Conservation (phyloP, 2,888 invertebrate species). For the Mylabris sibirica region DNA sequence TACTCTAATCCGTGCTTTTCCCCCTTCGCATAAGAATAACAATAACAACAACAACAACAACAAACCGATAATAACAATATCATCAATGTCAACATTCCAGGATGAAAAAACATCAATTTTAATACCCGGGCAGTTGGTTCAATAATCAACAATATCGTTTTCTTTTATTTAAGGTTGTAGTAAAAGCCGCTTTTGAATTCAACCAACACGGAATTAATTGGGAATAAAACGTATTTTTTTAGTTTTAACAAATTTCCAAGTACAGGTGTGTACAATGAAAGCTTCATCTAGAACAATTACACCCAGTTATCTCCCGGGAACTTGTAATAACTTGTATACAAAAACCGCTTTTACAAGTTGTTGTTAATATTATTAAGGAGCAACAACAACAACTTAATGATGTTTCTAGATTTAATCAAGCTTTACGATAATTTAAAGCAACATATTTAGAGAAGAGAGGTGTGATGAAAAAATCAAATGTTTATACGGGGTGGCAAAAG, state of each 20-base stretch:
- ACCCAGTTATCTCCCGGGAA: neutral
- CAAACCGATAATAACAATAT: neutral
- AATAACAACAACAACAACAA: neutral
- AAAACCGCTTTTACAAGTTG: neutral
- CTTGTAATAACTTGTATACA: neutral
- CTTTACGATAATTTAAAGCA: neutral
- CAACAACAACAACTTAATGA: neutral
- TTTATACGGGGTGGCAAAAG: neutral
- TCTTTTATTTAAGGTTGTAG: no score
- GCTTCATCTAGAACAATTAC: neutral
- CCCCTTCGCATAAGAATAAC: neutral
- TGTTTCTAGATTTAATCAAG: constrained; percentile 8
- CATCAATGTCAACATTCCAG: neutral
- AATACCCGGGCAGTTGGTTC: neutral
- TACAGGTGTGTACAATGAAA: neutral
- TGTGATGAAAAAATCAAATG: neutral
- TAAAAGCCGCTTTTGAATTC: no score
- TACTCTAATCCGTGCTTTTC: no score
- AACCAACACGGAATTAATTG: no score
- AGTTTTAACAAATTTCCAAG: neutral
- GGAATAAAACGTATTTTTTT: no score
- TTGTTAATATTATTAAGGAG: neutral
- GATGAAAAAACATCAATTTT: neutral
- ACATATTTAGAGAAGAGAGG: neutral
- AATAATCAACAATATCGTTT: neutral